A percentile compares a stretch with the other conserved stretches of the same genome.
Evolutionary conservation across 2,888 invertebrate genomes (phyloP).

Genomic region (Blastobasis adustella): DNA sequence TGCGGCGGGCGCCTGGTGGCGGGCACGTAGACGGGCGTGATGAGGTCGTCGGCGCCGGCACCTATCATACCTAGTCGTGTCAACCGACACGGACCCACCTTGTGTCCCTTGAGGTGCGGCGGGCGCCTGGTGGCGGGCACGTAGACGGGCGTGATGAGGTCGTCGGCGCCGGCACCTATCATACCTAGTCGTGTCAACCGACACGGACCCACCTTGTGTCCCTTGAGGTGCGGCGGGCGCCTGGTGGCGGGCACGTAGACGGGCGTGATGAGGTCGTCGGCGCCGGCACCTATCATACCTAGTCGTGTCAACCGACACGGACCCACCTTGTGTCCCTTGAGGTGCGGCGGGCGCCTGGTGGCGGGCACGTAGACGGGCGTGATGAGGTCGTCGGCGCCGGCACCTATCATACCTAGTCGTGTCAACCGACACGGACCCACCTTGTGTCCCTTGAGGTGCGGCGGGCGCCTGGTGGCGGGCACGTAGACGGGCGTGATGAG

Average conservation of each 20-base stretch:
- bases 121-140: slow-evolving; percentile 86
- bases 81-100: slow-evolving; percentile 19
- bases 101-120: slow-evolving; percentile 39
- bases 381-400: slow-evolving; percentile 92
- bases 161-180: slow-evolving; percentile 93
- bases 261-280: slow-evolving; percentile 94
- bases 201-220: slow-evolving; percentile 29
- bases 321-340: slow-evolving; percentile 36
- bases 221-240: slow-evolving; percentile 58
- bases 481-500: too few species aligned
- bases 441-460: too few species aligned
- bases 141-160: slow-evolving; percentile 94
- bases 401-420: too few species aligned
- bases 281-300: too few species aligned
- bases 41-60: slow-evolving; percentile 93
- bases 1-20: slow-evolving; percentile 79
- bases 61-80: too few species aligned
- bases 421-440: too few species aligned
- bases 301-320: too few species aligned
- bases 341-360: slow-evolving; percentile 76
- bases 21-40: slow-evolving; percentile 93
- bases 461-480: too few species aligned
- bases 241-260: slow-evolving; percentile 91
- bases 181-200: too few species aligned
- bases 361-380: slow-evolving; percentile 94